phyloP scores from a whole-genome alignment of 92 coral and sea anemone species.

The Parazoanthus darwini region DNA sequence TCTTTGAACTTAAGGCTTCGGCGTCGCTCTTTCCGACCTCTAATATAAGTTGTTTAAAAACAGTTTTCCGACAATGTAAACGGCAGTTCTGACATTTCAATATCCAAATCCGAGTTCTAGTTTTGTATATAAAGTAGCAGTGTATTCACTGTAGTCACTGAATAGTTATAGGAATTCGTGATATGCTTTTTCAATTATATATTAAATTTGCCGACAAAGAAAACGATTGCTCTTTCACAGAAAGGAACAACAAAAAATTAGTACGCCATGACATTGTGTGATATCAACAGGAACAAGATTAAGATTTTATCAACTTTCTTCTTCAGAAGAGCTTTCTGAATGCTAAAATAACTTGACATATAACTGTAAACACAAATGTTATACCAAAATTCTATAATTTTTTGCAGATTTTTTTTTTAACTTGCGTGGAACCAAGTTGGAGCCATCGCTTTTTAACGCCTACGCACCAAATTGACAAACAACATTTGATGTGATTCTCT shows the following conservation, averaged over 20 bases:
- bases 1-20: background rate
- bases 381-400: background rate
- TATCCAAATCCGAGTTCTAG: background rate
- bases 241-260: constrained; percentile 18
- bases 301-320: constrained; percentile 19
- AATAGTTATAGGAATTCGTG: background rate
- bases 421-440: background rate
- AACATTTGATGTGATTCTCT: background rate
- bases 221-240: constrained; percentile 17
- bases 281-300: constrained; percentile 20
- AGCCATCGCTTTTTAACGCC: constrained; percentile 13
- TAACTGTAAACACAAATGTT: background rate
- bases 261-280: background rate
- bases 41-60: background rate
- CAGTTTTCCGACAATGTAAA: background rate
- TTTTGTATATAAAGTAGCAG: background rate
- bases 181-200: background rate
- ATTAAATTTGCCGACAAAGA: constrained; percentile 20
- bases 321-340: background rate
- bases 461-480: constrained; percentile 17
- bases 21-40: background rate
- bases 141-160: no score
- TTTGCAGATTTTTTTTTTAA: background rate
- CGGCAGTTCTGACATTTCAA: background rate
- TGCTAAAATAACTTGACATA: background rate